Evolutionary conservation across 92 coral and sea anemone species (phyloP).

Genomic region (Porites rus): DNA sequence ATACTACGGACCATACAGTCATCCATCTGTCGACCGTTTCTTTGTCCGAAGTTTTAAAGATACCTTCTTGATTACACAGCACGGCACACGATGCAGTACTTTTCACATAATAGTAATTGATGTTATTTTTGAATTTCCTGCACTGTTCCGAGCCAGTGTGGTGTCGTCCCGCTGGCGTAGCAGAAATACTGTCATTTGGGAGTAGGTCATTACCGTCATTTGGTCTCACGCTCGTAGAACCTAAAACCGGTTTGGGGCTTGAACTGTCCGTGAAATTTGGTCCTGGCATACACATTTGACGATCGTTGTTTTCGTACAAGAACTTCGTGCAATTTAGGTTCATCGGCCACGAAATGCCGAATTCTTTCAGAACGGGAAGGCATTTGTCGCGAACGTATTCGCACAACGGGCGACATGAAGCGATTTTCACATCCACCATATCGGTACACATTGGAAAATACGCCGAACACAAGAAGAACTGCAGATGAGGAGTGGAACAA

Average conservation of each 20-base stretch:
- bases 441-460: slow-evolving; percentile 95
- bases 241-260: slow-evolving; percentile 12
- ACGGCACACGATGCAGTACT: slow-evolving; percentile 92
- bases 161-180: slow-evolving; percentile 35
- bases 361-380: slow-evolving; percentile 82
- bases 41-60: slow-evolving; percentile 78
- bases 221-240: background rate
- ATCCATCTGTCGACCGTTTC: slow-evolving; percentile 90
- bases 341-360: slow-evolving; percentile 90
- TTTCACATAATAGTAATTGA: slow-evolving; percentile 82
- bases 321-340: slow-evolving; percentile 90
- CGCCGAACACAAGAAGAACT: slow-evolving; percentile 94
- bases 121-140: slow-evolving; percentile 90
- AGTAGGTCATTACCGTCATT: slow-evolving; percentile 19
- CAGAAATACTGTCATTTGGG: slow-evolving; percentile 38
- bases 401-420: slow-evolving; percentile 96
- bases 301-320: slow-evolving; percentile 67
- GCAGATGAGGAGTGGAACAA: slow-evolving; percentile 82
- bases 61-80: slow-evolving; percentile 91
- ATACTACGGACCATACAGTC: slow-evolving; percentile 89
- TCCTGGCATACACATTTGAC: slow-evolving; percentile 95
- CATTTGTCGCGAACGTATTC: slow-evolving; percentile 89
- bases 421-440: slow-evolving; percentile 73
- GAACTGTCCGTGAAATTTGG: slow-evolving; percentile 72
- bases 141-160: slow-evolving; percentile 82